phyloP scores from a whole-genome alignment of 2,797 vertebrate genomes.

The Urosaurus nigricauda region DNA sequence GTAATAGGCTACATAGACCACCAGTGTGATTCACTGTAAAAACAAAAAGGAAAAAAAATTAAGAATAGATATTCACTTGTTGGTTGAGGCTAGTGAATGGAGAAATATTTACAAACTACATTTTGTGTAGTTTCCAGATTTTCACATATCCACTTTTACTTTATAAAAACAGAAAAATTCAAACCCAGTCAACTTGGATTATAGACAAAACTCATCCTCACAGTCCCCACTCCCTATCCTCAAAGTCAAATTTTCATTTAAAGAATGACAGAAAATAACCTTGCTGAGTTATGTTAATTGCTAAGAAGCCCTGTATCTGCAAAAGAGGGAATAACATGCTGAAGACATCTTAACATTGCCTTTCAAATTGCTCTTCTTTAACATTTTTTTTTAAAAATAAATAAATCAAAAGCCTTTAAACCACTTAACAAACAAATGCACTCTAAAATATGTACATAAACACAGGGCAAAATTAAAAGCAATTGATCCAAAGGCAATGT shows the following conservation, averaged over 20 bases:
- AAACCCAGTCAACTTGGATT: conserved; percentile 54
- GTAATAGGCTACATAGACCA: too few relatives aligned
- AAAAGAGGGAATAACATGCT: conserved; percentile 58
- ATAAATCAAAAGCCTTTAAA: conserved; percentile 52
- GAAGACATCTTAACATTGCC: conserved; percentile 56
- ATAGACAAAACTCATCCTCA: conserved; percentile 66
- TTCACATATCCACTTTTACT: conserved; percentile 50
- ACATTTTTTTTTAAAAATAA: not conserved
- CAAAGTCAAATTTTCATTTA: conserved; percentile 67
- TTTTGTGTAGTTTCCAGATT: conserved; percentile 24
- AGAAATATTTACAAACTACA: not conserved
- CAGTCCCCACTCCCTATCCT: conserved; percentile 59
- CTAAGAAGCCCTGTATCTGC: conserved; percentile 61
- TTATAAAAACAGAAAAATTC: conserved; percentile 51
- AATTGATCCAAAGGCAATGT: conserved; percentile 49
- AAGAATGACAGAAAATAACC: conserved; percentile 69
- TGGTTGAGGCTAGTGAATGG: not conserved
- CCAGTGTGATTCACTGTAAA: too few relatives aligned
- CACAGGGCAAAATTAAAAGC: conserved; percentile 49
- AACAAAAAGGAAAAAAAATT: too few relatives aligned
- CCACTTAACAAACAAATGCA: conserved; percentile 42
- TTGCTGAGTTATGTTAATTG: conserved; percentile 74
- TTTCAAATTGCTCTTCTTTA: conserved; percentile 4
- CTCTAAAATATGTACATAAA: conserved; percentile 45
- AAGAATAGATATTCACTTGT: not conserved